phyloP scores from a whole-genome alignment of 2,888 invertebrate species.

The Stenoptilia bipunctidactyla region DNA sequence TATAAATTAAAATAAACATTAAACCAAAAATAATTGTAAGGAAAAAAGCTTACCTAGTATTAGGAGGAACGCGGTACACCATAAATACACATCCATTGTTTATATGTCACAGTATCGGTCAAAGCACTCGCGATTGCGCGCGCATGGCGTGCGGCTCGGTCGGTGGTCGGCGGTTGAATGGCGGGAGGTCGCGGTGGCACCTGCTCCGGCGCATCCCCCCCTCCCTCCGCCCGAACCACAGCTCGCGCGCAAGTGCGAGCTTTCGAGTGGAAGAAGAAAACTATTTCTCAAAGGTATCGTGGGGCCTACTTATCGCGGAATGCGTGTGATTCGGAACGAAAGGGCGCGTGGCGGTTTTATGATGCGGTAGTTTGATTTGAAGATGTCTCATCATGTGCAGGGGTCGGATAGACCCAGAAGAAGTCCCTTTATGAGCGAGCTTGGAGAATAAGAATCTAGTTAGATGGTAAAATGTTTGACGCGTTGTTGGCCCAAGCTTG shows the following conservation, averaged over 20 bases:
- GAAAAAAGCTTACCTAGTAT: neutral
- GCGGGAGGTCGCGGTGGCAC: neutral
- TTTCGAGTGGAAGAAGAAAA: neutral
- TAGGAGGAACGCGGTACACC: neutral
- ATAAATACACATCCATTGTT: neutral
- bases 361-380: too few species aligned
- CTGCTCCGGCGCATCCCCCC: neutral
- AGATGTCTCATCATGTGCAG: too few species aligned
- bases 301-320: neutral
- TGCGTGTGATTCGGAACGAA: too few species aligned
- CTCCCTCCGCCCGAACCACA: neutral
- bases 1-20: neutral
- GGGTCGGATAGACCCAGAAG: too few species aligned
- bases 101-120: neutral
- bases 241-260: neutral
- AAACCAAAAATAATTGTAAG: neutral
- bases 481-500: too few species aligned
- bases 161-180: neutral
- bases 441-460: too few species aligned
- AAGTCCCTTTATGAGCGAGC: too few species aligned
- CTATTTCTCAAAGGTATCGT: neutral
- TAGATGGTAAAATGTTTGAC: too few species aligned
- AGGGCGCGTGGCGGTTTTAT: too few species aligned
- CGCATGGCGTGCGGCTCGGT: neutral
- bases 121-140: neutral